Evolutionary conservation across 1,140 invertebrate genomes (phyloP).

Genomic region (Cyrtorhinus lividipennis): DNA sequence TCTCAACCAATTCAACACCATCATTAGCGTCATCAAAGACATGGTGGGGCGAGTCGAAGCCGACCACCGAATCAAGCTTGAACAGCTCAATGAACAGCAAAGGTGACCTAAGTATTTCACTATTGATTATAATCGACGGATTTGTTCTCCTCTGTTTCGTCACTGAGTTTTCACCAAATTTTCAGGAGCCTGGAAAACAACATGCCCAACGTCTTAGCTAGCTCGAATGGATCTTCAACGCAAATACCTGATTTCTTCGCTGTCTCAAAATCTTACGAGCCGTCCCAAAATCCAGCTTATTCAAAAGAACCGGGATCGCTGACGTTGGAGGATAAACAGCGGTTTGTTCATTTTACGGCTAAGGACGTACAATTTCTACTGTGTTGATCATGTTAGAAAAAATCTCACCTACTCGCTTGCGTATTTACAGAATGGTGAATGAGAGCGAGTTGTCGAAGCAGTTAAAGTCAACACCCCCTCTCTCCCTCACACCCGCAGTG

Average conservation of each 20-base stretch:
- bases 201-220: neutral
- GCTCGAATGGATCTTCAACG: neutral
- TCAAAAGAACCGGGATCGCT: neutral
- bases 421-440: neutral
- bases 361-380: no score
- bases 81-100: constrained; percentile 78
- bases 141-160: no score
- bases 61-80: constrained; percentile 77
- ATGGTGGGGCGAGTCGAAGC: constrained; percentile 76
- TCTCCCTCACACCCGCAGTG: neutral
- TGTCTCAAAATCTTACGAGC: neutral
- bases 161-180: no score
- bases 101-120: constrained; percentile 33
- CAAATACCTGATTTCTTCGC: neutral
- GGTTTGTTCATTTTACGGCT: neutral
- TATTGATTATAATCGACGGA: no score
- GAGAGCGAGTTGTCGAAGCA: neutral
- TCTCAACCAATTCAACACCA: constrained; percentile 76
- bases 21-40: constrained; percentile 73
- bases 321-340: constrained; percentile 3
- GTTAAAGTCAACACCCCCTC: neutral
- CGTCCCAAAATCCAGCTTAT: neutral
- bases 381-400: no score
- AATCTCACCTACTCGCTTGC: neutral
- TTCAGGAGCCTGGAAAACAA: neutral